These are phyloP conservation scores for Listronotus bonariensis DNA, from an alignment of 1,140 invertebrate species.

Conservation along the genomic window DNA sequence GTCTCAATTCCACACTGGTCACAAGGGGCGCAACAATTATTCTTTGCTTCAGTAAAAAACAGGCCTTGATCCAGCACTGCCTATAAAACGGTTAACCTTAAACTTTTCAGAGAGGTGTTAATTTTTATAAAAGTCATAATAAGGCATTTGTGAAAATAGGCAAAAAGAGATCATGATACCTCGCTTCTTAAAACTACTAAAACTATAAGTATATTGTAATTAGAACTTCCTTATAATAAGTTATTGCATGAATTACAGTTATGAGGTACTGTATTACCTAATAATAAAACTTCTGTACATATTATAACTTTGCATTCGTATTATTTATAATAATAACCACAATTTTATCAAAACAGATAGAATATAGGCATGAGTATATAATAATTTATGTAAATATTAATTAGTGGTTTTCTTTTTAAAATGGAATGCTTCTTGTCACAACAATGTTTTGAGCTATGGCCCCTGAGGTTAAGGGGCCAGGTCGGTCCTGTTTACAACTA, in stretches of 20 bases:
- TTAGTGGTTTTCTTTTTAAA: slow-evolving; percentile 52
- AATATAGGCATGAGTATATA: slow-evolving; percentile 56
- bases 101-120: too few species aligned
- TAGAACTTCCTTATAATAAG: slow-evolving; percentile 58
- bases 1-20: too few species aligned
- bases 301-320: slow-evolving; percentile 55
- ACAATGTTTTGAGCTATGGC: slow-evolving; percentile 58
- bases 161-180: slow-evolving; percentile 51
- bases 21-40: too few species aligned
- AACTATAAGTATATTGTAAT: slow-evolving; percentile 57
- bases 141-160: slow-evolving; percentile 25
- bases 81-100: too few species aligned
- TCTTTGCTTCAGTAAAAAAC: too few species aligned
- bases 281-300: slow-evolving; percentile 59
- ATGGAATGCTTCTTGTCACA: slow-evolving; percentile 58
- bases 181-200: slow-evolving; percentile 55
- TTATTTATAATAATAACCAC: slow-evolving; percentile 56
- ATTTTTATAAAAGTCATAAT: too few species aligned
- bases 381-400: slow-evolving; percentile 53
- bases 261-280: slow-evolving; percentile 58
- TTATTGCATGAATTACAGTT: slow-evolving; percentile 59
- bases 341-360: slow-evolving; percentile 58
- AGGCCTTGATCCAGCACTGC: too few species aligned
- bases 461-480: slow-evolving; percentile 42
- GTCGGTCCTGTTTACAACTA: slow-evolving; percentile 43